These are phyloP conservation scores for Scaptomyza graminum DNA, from an alignment of 1,140 invertebrate genomes.

Conservation along the genomic window DNA sequence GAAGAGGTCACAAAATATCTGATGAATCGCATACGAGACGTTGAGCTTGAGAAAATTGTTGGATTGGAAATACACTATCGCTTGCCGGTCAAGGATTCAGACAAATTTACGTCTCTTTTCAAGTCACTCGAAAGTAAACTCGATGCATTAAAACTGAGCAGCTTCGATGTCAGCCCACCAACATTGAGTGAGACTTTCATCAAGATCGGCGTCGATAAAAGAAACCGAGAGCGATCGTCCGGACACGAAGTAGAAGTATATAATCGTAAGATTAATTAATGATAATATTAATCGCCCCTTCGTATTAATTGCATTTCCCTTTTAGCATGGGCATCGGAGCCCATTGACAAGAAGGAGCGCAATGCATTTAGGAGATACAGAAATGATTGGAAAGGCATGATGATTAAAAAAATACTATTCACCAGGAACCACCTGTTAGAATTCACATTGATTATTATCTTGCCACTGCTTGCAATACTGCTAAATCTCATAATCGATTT, in stretches of 20 bases:
- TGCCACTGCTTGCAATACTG: constrained; percentile 7
- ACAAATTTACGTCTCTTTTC: constrained; percentile 24
- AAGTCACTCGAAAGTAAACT: constrained; percentile 27
- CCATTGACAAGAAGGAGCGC: constrained; percentile 1
- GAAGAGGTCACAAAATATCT: constrained; percentile 40
- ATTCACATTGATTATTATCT: neutral
- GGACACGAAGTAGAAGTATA: neutral
- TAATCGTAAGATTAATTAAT: neutral
- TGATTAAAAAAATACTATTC: constrained; percentile 31
- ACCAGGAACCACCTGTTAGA: neutral
- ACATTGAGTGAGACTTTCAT: constrained; percentile 92
- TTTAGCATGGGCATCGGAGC: constrained; percentile 2
- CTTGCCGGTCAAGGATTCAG: constrained; percentile 19
- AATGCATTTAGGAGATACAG: neutral
- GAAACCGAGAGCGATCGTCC: neutral
- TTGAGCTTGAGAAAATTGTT: constrained; percentile 2
- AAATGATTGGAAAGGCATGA: constrained; percentile 42
- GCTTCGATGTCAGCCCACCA: constrained; percentile 95
- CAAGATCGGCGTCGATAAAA: constrained; percentile 17
- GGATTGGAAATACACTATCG: constrained; percentile 38
- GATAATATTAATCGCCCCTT: too few species aligned
- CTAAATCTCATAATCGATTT: neutral
- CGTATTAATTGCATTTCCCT: neutral
- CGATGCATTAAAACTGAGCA: constrained; percentile 85
- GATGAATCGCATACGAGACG: neutral